phyloP scores from a whole-genome alignment of 35 echinoderm and acorn worm genomes.

The Strongylocentrotus purpuratus region DNA sequence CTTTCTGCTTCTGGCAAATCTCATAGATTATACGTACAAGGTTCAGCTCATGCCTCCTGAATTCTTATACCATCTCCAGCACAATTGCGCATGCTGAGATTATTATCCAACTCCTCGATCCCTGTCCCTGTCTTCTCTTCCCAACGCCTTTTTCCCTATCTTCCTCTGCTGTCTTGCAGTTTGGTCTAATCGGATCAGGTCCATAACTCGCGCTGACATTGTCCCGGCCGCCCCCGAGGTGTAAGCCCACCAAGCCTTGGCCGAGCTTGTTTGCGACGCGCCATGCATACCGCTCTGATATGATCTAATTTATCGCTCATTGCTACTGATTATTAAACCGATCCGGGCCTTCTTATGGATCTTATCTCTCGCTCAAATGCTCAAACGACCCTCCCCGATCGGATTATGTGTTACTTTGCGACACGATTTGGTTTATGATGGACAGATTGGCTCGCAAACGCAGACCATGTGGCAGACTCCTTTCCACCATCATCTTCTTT shows the following conservation, averaged over 20 bases:
- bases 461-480: neutral
- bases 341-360: neutral
- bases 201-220: neutral
- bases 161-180: neutral
- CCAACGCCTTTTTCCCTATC: neutral
- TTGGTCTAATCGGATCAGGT: neutral
- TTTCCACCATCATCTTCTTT: neutral
- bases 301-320: conserved; percentile 13
- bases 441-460: neutral
- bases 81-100: too few relatives aligned
- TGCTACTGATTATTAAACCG: neutral
- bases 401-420: neutral
- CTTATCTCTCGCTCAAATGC: neutral
- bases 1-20: too few relatives aligned
- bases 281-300: neutral
- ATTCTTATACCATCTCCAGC: too few relatives aligned
- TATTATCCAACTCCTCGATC: too few relatives aligned
- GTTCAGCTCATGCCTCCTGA: too few relatives aligned
- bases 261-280: neutral
- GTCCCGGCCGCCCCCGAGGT: neutral
- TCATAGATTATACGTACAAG: too few relatives aligned
- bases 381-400: neutral
- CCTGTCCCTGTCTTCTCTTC: too few relatives aligned
- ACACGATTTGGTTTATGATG: neutral
- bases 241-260: neutral